Evolutionary conservation across 2,888 invertebrate genomes (phyloP), one percentile per base, ranked within the genome.

Genomic region (Phorcus lineatus): DNA sequence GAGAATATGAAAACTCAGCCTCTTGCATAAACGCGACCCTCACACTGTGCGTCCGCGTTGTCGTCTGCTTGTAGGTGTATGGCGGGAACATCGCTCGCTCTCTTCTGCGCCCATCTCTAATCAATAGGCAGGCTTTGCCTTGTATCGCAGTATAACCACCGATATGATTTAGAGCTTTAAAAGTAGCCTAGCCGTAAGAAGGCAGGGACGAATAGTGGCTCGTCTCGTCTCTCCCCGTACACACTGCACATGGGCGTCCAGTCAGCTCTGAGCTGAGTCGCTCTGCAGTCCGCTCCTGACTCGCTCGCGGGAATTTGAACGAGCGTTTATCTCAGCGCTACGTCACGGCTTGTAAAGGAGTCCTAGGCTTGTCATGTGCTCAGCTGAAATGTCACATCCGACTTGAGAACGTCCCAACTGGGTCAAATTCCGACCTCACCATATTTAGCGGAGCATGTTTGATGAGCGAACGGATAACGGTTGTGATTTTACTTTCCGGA

Each of bases 91-190:
- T 28, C 28, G 28, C 28, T 28, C 28, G 28, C 28, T 28, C 62
- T 28, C 62, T 62, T n/a, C 16, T 28, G 62, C 24, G 62, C 62
- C 62, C 62, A 62, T 62, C 62, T 28, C 28, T 62, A 28, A 62
- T 62, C 62, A 62, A 62, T 62, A 62, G 62, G 28, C 62, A 22
- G 22, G 24, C 28, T 62, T 62, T 62, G 62, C 17, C 28, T 28
- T 62, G 62, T 62, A 62, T 62, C 28, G 62, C 24, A 17, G 62
- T 24, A 62, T 47, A 47, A 47, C 24, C 62, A 62, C 62, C 62
- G 62, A 62, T 62, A 62, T 62, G 62, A 62, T 62, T 62, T 62
- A 62, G 62, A 62, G 62, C 62, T 62, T 62, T 62, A 22, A 62
- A 62, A 62, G 62, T 62, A 62, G 62, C 62, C 62, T n/a, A 62